phyloP scores from a whole-genome alignment of 2,888 invertebrate genomes.

The Ectemnius continuus region DNA sequence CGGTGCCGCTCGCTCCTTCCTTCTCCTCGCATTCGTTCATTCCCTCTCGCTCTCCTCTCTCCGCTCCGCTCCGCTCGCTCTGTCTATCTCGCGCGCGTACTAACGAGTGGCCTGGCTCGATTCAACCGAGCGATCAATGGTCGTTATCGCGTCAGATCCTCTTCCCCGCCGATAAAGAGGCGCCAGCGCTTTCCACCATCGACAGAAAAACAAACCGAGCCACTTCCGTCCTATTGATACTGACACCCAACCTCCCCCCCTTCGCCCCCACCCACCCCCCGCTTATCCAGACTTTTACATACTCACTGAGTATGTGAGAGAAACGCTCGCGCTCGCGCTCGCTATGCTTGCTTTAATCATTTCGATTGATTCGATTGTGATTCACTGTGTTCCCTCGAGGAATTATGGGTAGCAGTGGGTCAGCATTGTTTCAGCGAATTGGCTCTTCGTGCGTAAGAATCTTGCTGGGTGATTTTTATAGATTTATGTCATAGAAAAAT shows the following conservation, averaged over 20 bases:
- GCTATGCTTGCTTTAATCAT: not conserved
- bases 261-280: too few species aligned
- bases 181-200: slow-evolving; percentile 52
- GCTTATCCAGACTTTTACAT: too few species aligned
- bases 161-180: slow-evolving; percentile 52
- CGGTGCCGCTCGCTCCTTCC: not conserved
- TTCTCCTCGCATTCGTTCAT: not conserved
- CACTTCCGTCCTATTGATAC: slow-evolving; percentile 35
- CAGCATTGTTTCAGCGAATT: too few species aligned
- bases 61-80: slow-evolving; percentile 8
- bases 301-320: too few species aligned
- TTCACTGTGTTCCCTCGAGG: too few species aligned
- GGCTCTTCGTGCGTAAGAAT: too few species aligned
- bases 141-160: slow-evolving; percentile 58
- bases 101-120: slow-evolving; percentile 43
- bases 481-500: too few species aligned
- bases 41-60: slow-evolving; percentile 11
- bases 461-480: too few species aligned
- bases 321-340: not conserved
- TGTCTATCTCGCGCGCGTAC: slow-evolving; percentile 14
- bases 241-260: not conserved
- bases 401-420: too few species aligned
- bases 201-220: slow-evolving; percentile 43
- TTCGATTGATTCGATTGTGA: not conserved
- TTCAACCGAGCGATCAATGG: slow-evolving; percentile 56